Base-by-base conservation (phyloP, 2,888 invertebrate species). In the Acronicta aceris region DNA sequence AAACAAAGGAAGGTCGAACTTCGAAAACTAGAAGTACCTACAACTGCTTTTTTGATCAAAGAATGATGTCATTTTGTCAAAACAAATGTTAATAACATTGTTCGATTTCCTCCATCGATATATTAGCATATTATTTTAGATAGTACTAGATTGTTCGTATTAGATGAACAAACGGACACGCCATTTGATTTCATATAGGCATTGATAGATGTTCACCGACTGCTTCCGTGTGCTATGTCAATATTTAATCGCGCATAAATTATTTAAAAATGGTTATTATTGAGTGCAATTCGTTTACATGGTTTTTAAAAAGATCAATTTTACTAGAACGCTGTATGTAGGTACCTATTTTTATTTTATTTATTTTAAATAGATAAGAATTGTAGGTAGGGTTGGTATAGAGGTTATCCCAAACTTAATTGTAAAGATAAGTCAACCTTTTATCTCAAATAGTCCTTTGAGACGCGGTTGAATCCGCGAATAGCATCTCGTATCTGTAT, bases 71-170 rank as follows among this genome's bases (percentile, higher is more conserved):
- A 72, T 59, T 13, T 16, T 41, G 41, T 40, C 49, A 12, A 55
- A 61, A 66, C 8, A 3, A 38, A 66, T 55, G 43, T 45, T 46
- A 54, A 54, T 57, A 12, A 21, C 68, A 72, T 72, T 72, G 73
- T 72, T 53, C 27, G 3, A 60, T 49, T 63, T 60, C 62, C 59
- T 58, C 40, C 36, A 10, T 8, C 10, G 6, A 21, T 27, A 50
- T 40, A 72, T 74, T 76, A 59, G 30, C 76, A 76, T 72, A 50
- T 1, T 43, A 15, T 65, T 67, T 51, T 63, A 52, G 68, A 38
- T 17, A 42, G 2, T 15, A 65, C 45, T 59, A 64, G 74, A 76
- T 74, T 38, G 4, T 43, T 60, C 59, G 17, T 45, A 56, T 47
- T 67, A 56, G 51, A 1, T 15, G n/a, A 1, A 59, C 55, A 50